Evolutionary conservation across 2,113 vertebrate genomes (phyloP), one percentile per base, ranked within the genome.

Genomic region (Eidolon helvum): DNA sequence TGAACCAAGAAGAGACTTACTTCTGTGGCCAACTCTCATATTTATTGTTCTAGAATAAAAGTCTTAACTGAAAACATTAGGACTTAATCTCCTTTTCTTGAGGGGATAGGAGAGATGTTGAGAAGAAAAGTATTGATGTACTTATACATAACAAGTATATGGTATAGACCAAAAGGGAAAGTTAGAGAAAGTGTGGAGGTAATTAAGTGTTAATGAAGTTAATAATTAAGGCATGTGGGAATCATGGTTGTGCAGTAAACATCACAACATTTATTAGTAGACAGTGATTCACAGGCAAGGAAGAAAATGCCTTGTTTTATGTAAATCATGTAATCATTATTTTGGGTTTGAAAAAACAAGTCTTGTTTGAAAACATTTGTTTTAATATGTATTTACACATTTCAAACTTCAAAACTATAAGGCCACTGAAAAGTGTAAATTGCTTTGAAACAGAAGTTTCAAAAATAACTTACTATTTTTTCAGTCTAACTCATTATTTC

Each of bases 121-220:
- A 92, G 26, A 95, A 65, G 53, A 94, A 94, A 71, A 84, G 12
- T 96, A 50, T 68, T 77, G 30, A 8, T 74, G 8, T 85, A 65
- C 43, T 69, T 92, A 9, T 83, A 66, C 26, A 57, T n/a, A 61
- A 9, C 28, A 65, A 50, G 2, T 82, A 57, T 33, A 61, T 93
- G 71, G 48, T 50, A 1, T 82, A 82, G 79, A 15, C 14, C n/a
- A 68, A 87, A 90, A 84, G 9, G n/a, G 35, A 71, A 89, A 28
- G n/a, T 89, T 57, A 80, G 45, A 43, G 48, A 40, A 71, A 77
- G 7, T 50, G 9, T 75, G 43, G 38, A 77, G 15, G 15, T 65
- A 74, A 85, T 63, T 38, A 83, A 53, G 40, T 78, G 12, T 93
- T 92, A 26, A 88, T 79, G 43, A 92, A 87, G 35, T 83, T 90